Percentiles rank a stretch among this genome's conserved stretches.
Evolutionary conservation across 2,888 invertebrate genomes (phyloP).

Genomic region (Drosophila mimetica): DNA sequence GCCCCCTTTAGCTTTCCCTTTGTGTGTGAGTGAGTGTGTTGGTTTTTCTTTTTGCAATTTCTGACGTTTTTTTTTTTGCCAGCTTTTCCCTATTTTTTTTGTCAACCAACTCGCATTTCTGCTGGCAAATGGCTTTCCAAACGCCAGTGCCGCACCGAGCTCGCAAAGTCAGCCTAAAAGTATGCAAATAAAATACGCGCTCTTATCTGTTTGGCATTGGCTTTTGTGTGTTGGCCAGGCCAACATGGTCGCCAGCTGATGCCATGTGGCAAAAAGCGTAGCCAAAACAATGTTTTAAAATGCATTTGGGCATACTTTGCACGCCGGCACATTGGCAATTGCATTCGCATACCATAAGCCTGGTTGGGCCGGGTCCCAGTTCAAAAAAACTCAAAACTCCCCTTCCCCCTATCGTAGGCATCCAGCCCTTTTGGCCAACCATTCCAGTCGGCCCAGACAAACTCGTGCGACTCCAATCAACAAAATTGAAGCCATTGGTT

Average conservation of each 20-base stretch:
- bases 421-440: constrained; percentile 11
- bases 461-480: constrained; percentile 66
- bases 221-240: constrained; percentile 59
- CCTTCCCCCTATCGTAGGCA: constrained; percentile 33
- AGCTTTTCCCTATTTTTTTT: constrained; percentile 26
- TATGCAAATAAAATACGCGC: constrained; percentile 79
- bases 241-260: constrained; percentile 41
- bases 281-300: constrained; percentile 71
- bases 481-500: constrained; percentile 68
- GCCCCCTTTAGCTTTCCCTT: constrained; percentile 14
- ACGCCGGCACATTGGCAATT: constrained; percentile 51
- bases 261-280: constrained; percentile 51
- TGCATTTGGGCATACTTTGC: constrained; percentile 74
- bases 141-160: constrained; percentile 31
- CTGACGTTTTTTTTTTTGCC: constrained; percentile 31
- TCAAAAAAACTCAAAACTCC: constrained; percentile 4
- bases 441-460: constrained; percentile 12
- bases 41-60: constrained; percentile 27
- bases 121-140: constrained; percentile 73
- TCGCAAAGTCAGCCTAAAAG: constrained; percentile 73
- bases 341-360: constrained; percentile 63
- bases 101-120: constrained; percentile 56
- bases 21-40: constrained; percentile 6
- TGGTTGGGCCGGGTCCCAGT: constrained; percentile 8
- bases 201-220: constrained; percentile 77